Base-by-base conservation (phyloP, 2,888 invertebrate genomes). In the Ophion ellenae region DNA sequence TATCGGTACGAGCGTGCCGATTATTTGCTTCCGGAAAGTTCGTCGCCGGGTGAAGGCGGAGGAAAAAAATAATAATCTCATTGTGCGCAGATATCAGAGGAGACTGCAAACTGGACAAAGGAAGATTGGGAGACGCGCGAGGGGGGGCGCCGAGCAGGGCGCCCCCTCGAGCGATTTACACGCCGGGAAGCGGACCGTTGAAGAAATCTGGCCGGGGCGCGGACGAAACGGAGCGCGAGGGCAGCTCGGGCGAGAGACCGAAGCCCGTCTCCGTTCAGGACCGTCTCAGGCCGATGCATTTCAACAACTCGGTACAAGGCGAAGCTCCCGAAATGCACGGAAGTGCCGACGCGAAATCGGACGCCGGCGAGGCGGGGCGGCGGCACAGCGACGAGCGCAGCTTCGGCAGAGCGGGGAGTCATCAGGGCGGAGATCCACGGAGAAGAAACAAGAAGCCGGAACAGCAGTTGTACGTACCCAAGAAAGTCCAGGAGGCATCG, bases 171-270 rank as follows among this genome's bases (percentile, higher is more conserved):
- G 95, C 96, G 94, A 95, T 97, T 87, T 97, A 97, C 91, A 96
- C 96, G 93, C 97, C 97, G 92, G 97, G 97, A 90, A 97, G 97
- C 95, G 97, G 97, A 88, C 96, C 96, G 88, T 94, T 97, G 88
- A 95, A 96, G 92, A 96, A 97, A 94, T 96, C 96, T 88, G 96
- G 95, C 90, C 95, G 95, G 94, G 95, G 95, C 92, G 93, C 95
- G 85, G 96, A 96, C 88, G 95, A 96, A 93, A 95, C 95, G 93
- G 96, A 96, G 74, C 86, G 90, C 76, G 92, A 92, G 63, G 91
- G 90, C 85, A 89, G 89, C 53, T 87, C 89, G 47, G 91, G 90
- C 36, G 92, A 92, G 6, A 90, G 89, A 86, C 81, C 91, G 63
- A 93, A 92, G 84, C 77, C 88, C 10, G 86, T 88, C 64, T 92